phyloP scores from a whole-genome alignment of 2,113 vertebrate species.

The Xiphorhynchus elegans region DNA sequence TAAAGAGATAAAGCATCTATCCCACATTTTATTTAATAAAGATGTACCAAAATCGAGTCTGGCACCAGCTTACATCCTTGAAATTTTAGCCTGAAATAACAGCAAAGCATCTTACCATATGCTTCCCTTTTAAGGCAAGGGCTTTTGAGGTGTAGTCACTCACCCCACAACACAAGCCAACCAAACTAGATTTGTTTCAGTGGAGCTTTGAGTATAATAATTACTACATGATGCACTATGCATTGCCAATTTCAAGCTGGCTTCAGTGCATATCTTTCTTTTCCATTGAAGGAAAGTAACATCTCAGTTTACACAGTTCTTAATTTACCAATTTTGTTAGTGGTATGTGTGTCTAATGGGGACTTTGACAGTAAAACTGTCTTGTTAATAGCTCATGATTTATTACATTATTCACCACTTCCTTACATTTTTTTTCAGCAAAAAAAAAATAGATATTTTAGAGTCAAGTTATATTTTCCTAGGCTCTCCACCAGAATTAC shows the following conservation, averaged over 20 bases:
- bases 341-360: conserved; percentile 23
- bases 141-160: not conserved
- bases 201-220: not conserved
- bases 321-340: conserved; percentile 13
- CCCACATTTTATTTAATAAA: not conserved
- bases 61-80: not conserved
- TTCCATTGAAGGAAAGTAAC: not conserved
- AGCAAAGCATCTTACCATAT: conserved; percentile 1
- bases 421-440: not conserved
- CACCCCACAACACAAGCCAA: not conserved
- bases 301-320: conserved; percentile 33
- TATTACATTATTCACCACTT: conserved; percentile 54
- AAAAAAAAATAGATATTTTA: not conserved
- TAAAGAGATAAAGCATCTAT: not conserved
- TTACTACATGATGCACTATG: not conserved
- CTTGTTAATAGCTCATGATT: conserved; percentile 46
- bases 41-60: not conserved
- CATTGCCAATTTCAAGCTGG: conserved; percentile 26
- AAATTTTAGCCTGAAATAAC: conserved; percentile 20
- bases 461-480: conserved; percentile 37
- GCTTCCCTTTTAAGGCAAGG: conserved; percentile 4
- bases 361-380: conserved; percentile 51
- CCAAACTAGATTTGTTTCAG: not conserved
- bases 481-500: conserved; percentile 40
- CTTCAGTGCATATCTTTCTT: not conserved